Base-by-base conservation (phyloP, 2,797 vertebrate species). In the Petrocephalus sullivani region DNA sequence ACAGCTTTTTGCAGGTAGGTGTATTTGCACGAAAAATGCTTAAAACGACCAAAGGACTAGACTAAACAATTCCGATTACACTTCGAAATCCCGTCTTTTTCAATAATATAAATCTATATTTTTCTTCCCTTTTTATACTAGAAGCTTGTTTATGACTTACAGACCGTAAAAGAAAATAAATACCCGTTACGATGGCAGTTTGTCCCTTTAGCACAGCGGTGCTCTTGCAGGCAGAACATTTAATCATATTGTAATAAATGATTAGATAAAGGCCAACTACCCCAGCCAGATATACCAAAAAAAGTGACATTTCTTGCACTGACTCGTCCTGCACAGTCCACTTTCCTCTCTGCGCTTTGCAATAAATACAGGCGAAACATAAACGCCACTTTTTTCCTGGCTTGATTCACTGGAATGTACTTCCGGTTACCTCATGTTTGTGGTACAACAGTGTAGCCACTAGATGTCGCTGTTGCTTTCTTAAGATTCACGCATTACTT, bases 121-220 rank as follows among this genome's bases (percentile, higher is more conserved):
- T 78, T 78, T 46, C 6, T 78, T 46, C n/a, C 16, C 2, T 81
- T 21, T 81, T 83, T 54, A 54, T 54, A 51, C 51, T 83, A 54
- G 41, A 83, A 51, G 9, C n/a, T 83, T 83, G 16, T 23, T 78
- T 78, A 49, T 78, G 41, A 78, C 41, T 78, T 14, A 9, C 41
- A n/a, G 6, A n/a, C 16, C 3, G 2, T 49, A 49, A 78, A 9
- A 85, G 2, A 58, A 37, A 87, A 54, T 28, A 49, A 95, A 94
- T 87, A 97, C 97, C 96, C 0, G 97, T 97, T 64, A 97, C 92
- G 28, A 97, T 93, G 1, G 93, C 96, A 4, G 97, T 97, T 91
- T 95, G 97, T 28, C 97, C 96, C 4, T 94, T 89, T 33, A 97
- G 93, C 89, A 90, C 94, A 85, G 87, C 88, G 16, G 90, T 84